Evolutionary conservation across 2,888 invertebrate genomes (phyloP).

Genomic region (Steinernema carpocapsae): DNA sequence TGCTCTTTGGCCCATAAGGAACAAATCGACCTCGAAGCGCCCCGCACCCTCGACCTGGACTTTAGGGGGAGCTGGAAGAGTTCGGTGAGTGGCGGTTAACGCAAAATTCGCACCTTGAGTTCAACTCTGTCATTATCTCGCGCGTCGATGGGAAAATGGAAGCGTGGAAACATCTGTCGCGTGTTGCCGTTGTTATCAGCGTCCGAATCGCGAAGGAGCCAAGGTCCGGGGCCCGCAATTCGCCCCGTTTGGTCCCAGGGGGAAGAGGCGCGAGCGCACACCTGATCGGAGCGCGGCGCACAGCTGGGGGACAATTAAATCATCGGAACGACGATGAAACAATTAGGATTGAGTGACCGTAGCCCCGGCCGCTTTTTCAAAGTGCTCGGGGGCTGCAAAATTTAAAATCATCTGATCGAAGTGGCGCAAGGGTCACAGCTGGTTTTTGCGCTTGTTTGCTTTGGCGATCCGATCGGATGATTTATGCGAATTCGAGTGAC

Average conservation of each 20-base stretch:
- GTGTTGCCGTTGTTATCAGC: conserved; percentile 7
- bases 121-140: conserved; percentile 30
- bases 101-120: background rate
- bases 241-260: background rate
- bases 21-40: background rate
- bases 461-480: background rate
- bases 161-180: conserved; percentile 25
- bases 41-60: background rate
- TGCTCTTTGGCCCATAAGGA: background rate
- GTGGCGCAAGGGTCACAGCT: conserved; percentile 12
- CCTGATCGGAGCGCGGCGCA: background rate
- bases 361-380: background rate
- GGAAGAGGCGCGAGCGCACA: background rate
- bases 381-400: background rate
- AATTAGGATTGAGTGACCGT: background rate
- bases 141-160: conserved; percentile 17
- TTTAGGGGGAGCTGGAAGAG: background rate
- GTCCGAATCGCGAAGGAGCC: conserved; percentile 3
- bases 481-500: conserved; percentile 19
- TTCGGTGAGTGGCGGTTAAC: conserved; percentile 9
- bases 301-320: no score
- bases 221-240: no score
- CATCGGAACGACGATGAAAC: background rate
- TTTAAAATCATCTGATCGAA: conserved; percentile 10
- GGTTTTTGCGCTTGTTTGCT: conserved; percentile 16